Conservation (phyloP, 2,888 invertebrate species). For the Corbicula japonica region DNA sequence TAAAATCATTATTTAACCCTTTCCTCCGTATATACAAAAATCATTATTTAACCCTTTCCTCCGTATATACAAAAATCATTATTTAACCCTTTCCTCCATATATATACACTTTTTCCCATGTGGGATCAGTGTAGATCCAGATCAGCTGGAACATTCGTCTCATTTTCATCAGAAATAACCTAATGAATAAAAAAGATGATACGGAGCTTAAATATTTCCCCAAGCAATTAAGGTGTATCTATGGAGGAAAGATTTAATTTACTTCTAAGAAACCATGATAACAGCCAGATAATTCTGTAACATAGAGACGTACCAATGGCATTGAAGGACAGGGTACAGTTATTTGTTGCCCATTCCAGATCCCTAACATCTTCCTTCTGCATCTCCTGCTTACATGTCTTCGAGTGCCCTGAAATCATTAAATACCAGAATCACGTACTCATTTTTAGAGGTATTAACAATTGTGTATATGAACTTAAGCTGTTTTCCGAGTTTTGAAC, state of each 20-base stretch:
- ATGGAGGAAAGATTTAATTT: not conserved
- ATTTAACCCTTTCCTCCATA: no score
- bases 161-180: not conserved
- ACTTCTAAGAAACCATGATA: not conserved
- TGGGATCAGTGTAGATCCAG: no score
- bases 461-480: no score
- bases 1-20: no score
- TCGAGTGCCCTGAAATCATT: constrained; percentile 92
- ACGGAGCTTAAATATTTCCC: not conserved
- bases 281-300: not conserved
- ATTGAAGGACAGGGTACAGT: constrained; percentile 93
- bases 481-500: no score
- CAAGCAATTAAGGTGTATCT: not conserved
- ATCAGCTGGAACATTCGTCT: not conserved
- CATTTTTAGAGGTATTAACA: no score
- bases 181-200: not conserved
- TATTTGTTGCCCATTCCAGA: constrained; percentile 92
- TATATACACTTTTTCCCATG: no score
- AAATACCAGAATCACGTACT: no score
- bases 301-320: constrained; percentile 89
- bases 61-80: no score
- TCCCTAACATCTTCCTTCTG: constrained; percentile 89
- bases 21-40: no score
- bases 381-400: constrained; percentile 93
- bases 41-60: no score